Percentiles rank a stretch among this genome's conserved stretches.
Conservation (phyloP, 2,113 vertebrate genomes). For the Trematocara nigrifrons region DNA sequence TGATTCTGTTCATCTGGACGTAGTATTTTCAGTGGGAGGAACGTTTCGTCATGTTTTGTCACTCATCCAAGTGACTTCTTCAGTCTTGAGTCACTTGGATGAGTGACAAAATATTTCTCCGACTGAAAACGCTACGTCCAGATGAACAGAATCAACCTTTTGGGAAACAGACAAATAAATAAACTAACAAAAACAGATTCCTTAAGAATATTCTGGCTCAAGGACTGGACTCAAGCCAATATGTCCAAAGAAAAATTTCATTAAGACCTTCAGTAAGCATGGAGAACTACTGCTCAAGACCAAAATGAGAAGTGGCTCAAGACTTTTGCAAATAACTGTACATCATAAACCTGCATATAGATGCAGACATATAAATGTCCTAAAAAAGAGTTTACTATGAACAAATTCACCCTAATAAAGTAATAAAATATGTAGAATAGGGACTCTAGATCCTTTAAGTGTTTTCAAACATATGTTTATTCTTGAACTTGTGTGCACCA, state of each 20-base stretch:
- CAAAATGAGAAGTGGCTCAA: neutral
- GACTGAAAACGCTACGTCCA: neutral
- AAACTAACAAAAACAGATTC: neutral
- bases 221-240: neutral
- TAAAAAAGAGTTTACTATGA: neutral
- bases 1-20: neutral
- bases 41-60: neutral
- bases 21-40: neutral
- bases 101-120: neutral
- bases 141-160: neutral
- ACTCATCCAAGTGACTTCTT: neutral
- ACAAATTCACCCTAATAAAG: neutral
- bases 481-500: constrained; percentile 1
- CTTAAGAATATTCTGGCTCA: neutral
- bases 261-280: neutral
- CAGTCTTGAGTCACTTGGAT: neutral
- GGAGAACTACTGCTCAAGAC: neutral
- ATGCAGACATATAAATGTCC: neutral
- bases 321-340: neutral
- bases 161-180: neutral
- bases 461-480: neutral
- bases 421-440: neutral
- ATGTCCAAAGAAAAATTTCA: neutral
- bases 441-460: neutral
- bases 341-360: neutral